Conservation (phyloP, 2,888 invertebrate species). For the Ariolimax columbianus region DNA sequence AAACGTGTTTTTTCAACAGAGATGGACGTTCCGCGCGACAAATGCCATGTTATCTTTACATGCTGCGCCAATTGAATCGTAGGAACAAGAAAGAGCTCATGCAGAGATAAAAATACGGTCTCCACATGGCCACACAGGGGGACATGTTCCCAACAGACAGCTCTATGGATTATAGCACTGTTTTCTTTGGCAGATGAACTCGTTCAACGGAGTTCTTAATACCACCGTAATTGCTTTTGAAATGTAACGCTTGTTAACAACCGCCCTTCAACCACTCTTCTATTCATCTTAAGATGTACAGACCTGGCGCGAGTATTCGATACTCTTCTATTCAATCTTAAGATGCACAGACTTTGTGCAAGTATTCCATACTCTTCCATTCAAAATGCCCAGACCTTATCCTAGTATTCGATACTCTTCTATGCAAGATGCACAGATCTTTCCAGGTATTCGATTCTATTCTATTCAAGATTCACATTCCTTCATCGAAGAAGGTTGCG, state of each 20-base stretch:
- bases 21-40: not conserved
- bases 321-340: no score
- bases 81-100: not conserved
- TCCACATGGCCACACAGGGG: not conserved
- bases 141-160: not conserved
- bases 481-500: no score
- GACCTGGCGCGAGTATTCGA: no score
- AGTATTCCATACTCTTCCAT: no score
- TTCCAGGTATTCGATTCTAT: no score
- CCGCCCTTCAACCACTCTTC: not conserved
- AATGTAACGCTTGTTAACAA: not conserved
- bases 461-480: no score
- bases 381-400: no score
- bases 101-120: not conserved
- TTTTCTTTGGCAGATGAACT: conserved; percentile 19
- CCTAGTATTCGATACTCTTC: no score
- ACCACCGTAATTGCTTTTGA: not conserved
- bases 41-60: conserved; percentile 4
- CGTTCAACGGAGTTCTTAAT: not conserved
- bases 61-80: not conserved
- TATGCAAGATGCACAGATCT: no score
- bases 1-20: not conserved
- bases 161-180: not conserved
- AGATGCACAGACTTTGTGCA: no score
- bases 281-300: no score